phyloP scores from a whole-genome alignment of 2,113 vertebrate genomes.

The Acanthisitta chloris region DNA sequence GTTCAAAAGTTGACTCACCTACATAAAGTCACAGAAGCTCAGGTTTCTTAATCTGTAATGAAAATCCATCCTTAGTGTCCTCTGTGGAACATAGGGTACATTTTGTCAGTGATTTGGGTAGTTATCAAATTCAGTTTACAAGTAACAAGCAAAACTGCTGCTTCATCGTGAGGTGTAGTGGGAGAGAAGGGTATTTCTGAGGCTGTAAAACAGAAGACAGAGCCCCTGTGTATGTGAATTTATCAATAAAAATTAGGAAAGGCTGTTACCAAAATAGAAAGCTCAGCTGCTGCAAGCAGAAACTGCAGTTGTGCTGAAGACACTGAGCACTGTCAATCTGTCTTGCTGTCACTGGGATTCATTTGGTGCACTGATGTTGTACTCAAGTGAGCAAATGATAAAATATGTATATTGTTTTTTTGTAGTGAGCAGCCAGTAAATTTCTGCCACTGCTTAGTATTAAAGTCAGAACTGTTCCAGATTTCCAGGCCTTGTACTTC shows the following conservation, averaged over 20 bases:
- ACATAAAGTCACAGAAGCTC: not conserved
- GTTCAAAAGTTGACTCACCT: not conserved
- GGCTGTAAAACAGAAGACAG: not conserved
- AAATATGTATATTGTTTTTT: not conserved
- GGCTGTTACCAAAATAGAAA: not conserved
- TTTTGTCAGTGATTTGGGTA: not conserved
- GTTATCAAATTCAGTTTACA: not conserved
- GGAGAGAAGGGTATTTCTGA: not conserved
- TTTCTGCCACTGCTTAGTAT: not conserved
- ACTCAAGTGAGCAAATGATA: not conserved
- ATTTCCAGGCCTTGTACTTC: not conserved
- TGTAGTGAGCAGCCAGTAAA: not conserved
- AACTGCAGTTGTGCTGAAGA: not conserved
- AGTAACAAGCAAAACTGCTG: not conserved
- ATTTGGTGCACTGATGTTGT: not conserved
- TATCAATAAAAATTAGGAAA: not conserved
- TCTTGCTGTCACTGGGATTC: not conserved
- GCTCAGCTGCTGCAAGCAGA: not conserved
- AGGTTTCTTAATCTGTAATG: not conserved
- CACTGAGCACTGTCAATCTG: not conserved
- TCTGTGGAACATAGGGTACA: not conserved
- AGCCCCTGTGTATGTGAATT: not conserved
- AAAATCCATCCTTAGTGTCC: not conserved
- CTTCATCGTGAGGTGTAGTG: not conserved
- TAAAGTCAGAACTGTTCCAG: not conserved